Conservation (phyloP, 2,888 invertebrate genomes). For the Anarsia innoxiella region DNA sequence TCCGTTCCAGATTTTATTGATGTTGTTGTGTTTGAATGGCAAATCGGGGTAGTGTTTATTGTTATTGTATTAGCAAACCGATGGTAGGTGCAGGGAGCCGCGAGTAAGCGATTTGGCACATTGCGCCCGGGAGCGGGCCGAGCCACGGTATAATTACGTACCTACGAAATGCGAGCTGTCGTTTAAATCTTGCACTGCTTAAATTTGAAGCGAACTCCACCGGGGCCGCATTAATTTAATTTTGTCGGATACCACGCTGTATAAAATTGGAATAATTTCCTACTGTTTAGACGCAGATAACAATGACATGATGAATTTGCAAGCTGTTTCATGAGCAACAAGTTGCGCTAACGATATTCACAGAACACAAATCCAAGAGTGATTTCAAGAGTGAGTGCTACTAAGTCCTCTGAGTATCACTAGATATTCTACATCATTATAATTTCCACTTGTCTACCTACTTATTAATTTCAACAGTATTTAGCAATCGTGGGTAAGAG, state of each 20-base stretch:
- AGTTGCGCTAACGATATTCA: conserved; percentile 2
- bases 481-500: no score
- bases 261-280: conserved; percentile 13
- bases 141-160: conserved; percentile 67
- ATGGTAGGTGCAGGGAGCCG: conserved; percentile 28
- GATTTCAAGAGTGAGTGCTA: no score
- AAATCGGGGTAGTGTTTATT: no score
- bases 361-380: no score
- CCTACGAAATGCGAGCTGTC: conserved; percentile 64
- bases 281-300: conserved; percentile 11
- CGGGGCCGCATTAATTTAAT: conserved; percentile 59
- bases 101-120: conserved; percentile 73
- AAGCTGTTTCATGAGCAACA: conserved; percentile 9
- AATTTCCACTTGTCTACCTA: no score
- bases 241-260: conserved; percentile 31
- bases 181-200: conserved; percentile 70
- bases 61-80: no score
- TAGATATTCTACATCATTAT: no score
- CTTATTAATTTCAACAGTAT: no score
- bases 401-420: no score
- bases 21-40: no score
- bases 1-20: no score
- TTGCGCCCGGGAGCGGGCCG: conserved; percentile 53
- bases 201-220: conserved; percentile 62
- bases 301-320: conserved; percentile 8